Conservation (phyloP, 2,113 vertebrate species). For the Rhinoptilus africanus region DNA sequence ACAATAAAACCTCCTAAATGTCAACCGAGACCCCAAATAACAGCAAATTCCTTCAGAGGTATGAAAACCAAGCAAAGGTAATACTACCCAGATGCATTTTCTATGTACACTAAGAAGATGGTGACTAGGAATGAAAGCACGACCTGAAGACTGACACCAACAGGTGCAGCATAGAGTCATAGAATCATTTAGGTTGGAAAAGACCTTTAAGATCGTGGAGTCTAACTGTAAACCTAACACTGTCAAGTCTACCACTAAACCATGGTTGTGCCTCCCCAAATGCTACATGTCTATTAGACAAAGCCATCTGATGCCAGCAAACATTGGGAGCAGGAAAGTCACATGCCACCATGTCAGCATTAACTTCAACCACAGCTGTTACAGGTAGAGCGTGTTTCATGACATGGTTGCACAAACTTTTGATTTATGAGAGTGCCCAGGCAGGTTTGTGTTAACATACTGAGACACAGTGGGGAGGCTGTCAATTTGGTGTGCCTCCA, state of each 20-base stretch:
- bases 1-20: neutral
- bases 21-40: neutral
- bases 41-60: neutral
- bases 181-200: neutral
- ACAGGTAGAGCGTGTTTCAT: neutral
- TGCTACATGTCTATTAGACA: neutral
- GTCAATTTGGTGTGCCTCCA: neutral
- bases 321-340: neutral
- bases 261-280: neutral
- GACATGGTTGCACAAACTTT: neutral
- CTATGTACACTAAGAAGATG: neutral
- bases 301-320: neutral
- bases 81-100: neutral
- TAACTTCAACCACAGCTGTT: neutral
- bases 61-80: neutral
- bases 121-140: neutral
- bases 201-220: neutral
- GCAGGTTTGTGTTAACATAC: neutral
- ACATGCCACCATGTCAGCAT: neutral
- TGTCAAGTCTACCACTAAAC: neutral
- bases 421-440: neutral
- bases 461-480: neutral
- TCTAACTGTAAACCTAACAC: neutral
- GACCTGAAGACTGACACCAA: neutral
- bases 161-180: rapidly evolving